Base-by-base conservation (phyloP, 2,888 invertebrate genomes). In the Tanypteryx hageni region DNA sequence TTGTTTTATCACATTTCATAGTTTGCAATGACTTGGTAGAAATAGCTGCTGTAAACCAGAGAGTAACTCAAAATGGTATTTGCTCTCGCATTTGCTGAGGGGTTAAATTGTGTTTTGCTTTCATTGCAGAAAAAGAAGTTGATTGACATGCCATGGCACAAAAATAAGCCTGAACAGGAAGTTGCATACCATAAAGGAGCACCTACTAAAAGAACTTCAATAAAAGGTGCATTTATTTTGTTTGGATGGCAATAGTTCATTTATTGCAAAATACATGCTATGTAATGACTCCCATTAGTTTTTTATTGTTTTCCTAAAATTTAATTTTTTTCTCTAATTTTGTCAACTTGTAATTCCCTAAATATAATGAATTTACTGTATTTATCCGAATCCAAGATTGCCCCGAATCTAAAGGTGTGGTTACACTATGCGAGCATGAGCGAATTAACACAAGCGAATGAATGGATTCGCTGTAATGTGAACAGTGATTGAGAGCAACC, bases 131-230 rank as follows among this genome's bases (percentile, higher is more conserved):
- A 96, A 94, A 95, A 96, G 93, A 96, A 96, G 94, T 95, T 96
- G 93, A 95, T 96, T 95, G 97, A 98, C 94, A 97, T 97, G 93
- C 97, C 98, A 3, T 98, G 97, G 98, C 97, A 97, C 95, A 96
- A 95, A 14, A 95, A 97, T 94, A 95, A 96, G 94, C 95, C 96
- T 91, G 94, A 95, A 92, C 95, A 96, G 68, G 96, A 96, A 59
- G 94, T 95, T 93, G 93, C 93, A 18, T 96, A 97, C 95, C 97
- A 97, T 83, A 96, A 96, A 94, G 96, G 97, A 92, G 97, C 97
- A 13, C 97, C 97, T 44, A 96, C 96, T 92, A 98, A 98, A 95
- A 96, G 98, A 93, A 97, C 97, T 11, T 98, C 98, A 27, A 98
- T 98, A 92, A 97, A 97, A 96, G 97, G 97, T 97, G 96, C 94